Percentiles rank a stretch among this genome's conserved stretches.
Evolutionary conservation across 2,797 vertebrate genomes (phyloP).

Genomic region (Diceros bicornis): DNA sequence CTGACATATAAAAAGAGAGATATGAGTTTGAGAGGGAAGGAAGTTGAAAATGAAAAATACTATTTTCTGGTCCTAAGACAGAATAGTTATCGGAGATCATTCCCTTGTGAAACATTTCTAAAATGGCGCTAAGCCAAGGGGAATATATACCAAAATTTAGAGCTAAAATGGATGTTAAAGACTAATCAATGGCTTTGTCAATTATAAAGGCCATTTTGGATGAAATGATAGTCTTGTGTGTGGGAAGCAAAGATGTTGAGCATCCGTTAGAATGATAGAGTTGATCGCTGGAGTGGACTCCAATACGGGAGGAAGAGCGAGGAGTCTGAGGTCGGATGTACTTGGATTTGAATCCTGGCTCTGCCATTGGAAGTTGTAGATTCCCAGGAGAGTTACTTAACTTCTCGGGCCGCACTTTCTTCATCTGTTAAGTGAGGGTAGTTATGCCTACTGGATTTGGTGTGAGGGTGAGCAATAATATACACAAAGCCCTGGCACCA

Average conservation of each 20-base stretch:
- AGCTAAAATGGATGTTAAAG: neutral
- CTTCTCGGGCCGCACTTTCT: neutral
- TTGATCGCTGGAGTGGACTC: fast-evolving
- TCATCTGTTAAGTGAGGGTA: neutral
- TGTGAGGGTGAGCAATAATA: too few relatives aligned
- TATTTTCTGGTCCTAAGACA: neutral
- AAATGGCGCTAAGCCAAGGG: neutral
- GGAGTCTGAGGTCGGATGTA: fast-evolving
- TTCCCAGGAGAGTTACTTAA: neutral
- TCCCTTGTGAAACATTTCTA: neutral
- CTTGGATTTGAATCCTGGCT: neutral
- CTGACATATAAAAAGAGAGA: neutral
- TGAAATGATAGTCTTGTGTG: neutral
- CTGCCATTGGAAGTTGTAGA: neutral
- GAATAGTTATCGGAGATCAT: neutral
- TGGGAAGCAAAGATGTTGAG: neutral
- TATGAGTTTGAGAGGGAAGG: neutral
- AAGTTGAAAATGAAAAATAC: conserved; percentile 7
- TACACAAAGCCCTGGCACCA: fast-evolving
- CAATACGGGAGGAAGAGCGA: fast-evolving
- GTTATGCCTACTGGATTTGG: neutral
- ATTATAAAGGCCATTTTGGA: neutral
- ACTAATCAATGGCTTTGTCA: neutral
- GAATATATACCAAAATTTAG: neutral
- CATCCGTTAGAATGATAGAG: fast-evolving